phyloP scores from a whole-genome alignment of 2,113 vertebrate genomes.

The Perccottus glenii region DNA sequence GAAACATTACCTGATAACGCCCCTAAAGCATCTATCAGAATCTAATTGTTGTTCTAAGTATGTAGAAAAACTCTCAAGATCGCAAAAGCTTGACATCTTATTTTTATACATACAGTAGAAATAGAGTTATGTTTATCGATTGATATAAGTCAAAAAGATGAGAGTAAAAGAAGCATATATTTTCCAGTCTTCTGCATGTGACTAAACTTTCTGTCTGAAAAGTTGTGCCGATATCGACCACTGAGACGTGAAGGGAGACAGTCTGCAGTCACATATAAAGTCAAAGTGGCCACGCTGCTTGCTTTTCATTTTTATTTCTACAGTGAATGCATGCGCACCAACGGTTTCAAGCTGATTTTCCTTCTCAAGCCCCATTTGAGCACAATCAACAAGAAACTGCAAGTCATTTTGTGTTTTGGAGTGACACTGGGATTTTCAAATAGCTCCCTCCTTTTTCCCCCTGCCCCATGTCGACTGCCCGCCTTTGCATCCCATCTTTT shows the following conservation, averaged over 20 bases:
- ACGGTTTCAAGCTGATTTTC: constrained; percentile 14
- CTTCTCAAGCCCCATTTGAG: constrained; percentile 21
- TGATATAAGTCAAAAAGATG: too few species aligned
- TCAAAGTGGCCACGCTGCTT: background rate
- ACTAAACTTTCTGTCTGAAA: background rate
- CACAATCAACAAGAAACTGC: constrained; percentile 34
- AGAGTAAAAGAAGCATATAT: too few species aligned
- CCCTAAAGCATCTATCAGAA: background rate
- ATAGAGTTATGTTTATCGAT: too few species aligned
- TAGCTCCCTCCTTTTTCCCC: constrained; percentile 5
- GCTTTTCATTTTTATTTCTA: constrained; percentile 20
- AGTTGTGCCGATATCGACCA: constrained; percentile 1
- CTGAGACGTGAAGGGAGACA: background rate
- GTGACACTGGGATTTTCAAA: constrained; percentile 28
- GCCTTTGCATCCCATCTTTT: background rate
- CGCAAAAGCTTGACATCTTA: too few species aligned
- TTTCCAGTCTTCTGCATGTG: background rate
- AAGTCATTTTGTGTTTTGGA: constrained; percentile 24
- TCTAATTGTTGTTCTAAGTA: background rate
- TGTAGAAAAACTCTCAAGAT: too few species aligned
- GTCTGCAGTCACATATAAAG: background rate
- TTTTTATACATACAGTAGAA: too few species aligned
- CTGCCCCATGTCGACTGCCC: background rate
- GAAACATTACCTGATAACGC: background rate
- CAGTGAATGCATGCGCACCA: constrained; percentile 17